A percentile compares a stretch with the other conserved stretches of the same genome.
phyloP scores from a whole-genome alignment of 2,797 vertebrate genomes.

The Tokudaia tokunoshimensis region DNA sequence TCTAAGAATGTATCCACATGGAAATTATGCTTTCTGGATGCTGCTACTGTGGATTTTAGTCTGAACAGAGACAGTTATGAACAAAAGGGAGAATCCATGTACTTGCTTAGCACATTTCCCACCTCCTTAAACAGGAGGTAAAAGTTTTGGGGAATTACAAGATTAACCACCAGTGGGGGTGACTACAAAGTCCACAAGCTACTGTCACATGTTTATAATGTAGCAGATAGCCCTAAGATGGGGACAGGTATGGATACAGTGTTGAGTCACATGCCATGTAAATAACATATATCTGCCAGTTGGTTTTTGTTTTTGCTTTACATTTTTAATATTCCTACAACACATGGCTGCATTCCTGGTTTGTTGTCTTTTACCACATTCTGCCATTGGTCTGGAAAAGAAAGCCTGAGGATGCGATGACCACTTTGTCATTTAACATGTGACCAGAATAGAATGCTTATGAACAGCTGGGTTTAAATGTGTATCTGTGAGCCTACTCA shows the following conservation, averaged over 20 bases:
- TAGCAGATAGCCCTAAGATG: background rate
- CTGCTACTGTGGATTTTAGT: background rate
- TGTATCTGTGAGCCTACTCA: background rate
- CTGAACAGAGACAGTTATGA: background rate
- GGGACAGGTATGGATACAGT: background rate
- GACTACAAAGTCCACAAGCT: background rate
- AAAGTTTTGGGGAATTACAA: background rate
- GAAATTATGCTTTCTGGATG: background rate
- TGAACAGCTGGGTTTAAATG: background rate
- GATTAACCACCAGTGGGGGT: background rate
- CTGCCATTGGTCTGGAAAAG: background rate
- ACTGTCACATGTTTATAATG: background rate
- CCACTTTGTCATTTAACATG: background rate
- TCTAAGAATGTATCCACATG: background rate
- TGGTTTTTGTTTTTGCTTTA: background rate
- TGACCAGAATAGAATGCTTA: background rate
- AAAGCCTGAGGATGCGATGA: background rate
- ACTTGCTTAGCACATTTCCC: background rate
- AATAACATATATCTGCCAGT: background rate
- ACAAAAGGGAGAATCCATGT: background rate
- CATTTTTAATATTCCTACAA: background rate
- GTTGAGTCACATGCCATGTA: background rate
- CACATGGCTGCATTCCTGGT: background rate
- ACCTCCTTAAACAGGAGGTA: background rate
- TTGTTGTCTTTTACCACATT: background rate